Percentiles rank a stretch among this genome's conserved stretches.
Evolutionary conservation across 2,113 vertebrate species (phyloP).

Genomic region (Oncorhynchus gorbuscha): DNA sequence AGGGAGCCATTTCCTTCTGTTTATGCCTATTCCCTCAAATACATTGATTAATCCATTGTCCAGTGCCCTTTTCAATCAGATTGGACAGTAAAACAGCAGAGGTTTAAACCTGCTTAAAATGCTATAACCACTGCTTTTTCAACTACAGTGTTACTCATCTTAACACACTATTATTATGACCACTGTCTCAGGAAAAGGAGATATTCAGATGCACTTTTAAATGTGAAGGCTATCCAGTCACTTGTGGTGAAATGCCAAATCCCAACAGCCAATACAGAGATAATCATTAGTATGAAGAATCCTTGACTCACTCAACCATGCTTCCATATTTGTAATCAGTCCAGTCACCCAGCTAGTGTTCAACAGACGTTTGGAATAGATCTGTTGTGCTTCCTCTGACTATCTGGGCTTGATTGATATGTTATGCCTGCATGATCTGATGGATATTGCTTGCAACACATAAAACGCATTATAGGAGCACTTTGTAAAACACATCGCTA

Average conservation of each 20-base stretch:
- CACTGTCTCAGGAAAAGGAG: not conserved
- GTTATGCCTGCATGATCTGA: not conserved
- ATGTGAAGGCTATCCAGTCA: not conserved
- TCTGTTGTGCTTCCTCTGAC: not conserved
- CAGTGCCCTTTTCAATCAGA: not conserved
- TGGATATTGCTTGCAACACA: not conserved
- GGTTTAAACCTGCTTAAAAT: not conserved
- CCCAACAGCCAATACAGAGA: not conserved
- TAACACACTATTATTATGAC: not conserved
- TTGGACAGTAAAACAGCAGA: not conserved
- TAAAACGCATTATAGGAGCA: too few species aligned
- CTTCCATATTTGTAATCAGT: slow-evolving; percentile 5
- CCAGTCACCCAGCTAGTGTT: not conserved
- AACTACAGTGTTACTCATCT: not conserved
- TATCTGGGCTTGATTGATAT: too few species aligned
- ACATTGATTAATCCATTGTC: not conserved
- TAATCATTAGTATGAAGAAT: not conserved
- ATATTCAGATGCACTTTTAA: not conserved
- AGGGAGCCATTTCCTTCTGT: not conserved
- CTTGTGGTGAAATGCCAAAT: not conserved
- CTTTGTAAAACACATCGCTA: too few species aligned
- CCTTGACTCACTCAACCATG: not conserved
- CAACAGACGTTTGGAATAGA: not conserved
- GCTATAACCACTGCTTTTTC: not conserved
- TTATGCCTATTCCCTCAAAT: not conserved